A percentile compares a stretch with the other conserved stretches of the same genome.
Evolutionary conservation across 2,113 vertebrate species (phyloP).

Genomic region (Albula goreensis): DNA sequence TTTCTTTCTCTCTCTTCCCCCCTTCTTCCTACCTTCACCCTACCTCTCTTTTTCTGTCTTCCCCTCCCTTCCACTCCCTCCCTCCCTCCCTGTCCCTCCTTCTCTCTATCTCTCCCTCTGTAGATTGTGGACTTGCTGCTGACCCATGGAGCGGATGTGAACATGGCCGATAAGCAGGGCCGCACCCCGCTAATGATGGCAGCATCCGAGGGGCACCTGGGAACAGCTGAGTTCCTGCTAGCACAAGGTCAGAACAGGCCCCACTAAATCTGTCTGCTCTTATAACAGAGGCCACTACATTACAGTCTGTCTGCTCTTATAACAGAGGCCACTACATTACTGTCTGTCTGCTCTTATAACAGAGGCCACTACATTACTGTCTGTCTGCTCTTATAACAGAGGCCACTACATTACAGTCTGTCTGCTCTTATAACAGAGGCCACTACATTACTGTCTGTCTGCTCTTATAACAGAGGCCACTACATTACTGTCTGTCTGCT

Average conservation of each 20-base stretch:
- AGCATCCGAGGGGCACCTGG: conserved; percentile 90
- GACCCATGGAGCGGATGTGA: conserved; percentile 89
- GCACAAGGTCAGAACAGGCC: conserved; percentile 79
- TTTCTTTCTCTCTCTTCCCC: not conserved
- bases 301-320: no score
- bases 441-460: no score
- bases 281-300: not conserved
- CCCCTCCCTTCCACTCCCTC: not conserved
- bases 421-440: no score
- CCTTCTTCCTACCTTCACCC: no score
- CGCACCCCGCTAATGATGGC: conserved; percentile 96
- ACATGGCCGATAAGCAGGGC: conserved; percentile 96
- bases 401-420: no score
- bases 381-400: no score
- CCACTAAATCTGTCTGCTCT: no score
- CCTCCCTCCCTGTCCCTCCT: not conserved
- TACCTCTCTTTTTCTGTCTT: not conserved
- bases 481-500: no score
- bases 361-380: no score
- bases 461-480: no score
- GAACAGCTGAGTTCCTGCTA: conserved; percentile 89
- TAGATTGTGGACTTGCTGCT: conserved; percentile 94
- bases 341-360: no score
- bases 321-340: no score
- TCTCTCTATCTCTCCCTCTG: conserved; percentile 7